Percentiles rank a stretch among this genome's conserved stretches.
Evolutionary conservation across 2,888 invertebrate species (phyloP).

Genomic region (Oscheius myriophilus): DNA sequence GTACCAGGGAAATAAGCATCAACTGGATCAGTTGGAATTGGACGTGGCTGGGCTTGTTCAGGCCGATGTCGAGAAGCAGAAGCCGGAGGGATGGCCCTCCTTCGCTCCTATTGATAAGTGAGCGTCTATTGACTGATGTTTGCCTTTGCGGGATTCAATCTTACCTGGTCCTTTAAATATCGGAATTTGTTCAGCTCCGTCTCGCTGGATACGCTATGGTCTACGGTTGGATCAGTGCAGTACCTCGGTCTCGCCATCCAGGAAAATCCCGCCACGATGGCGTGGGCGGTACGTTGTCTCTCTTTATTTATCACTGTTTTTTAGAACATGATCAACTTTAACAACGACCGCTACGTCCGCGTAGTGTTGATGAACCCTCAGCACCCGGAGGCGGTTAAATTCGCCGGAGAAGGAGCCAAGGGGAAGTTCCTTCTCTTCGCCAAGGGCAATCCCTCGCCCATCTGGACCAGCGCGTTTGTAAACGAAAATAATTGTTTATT

Average conservation of each 20-base stretch:
- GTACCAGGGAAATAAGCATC: constrained; percentile 66
- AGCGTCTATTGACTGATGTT: neutral
- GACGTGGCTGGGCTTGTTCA: constrained; percentile 59
- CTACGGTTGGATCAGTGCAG: constrained; percentile 38
- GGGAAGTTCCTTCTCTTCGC: constrained; percentile 44
- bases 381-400: constrained; percentile 54
- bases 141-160: neutral
- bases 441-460: constrained; percentile 39
- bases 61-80: constrained; percentile 55
- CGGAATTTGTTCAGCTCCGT: constrained; percentile 36
- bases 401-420: constrained; percentile 40
- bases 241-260: constrained; percentile 55
- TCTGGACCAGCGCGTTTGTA: constrained; percentile 42
- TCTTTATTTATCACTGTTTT: constrained; percentile 14
- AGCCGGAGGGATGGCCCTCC: constrained; percentile 53
- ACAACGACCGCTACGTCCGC: constrained; percentile 43
- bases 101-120: constrained; percentile 48
- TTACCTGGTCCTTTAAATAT: neutral
- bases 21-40: constrained; percentile 44
- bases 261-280: constrained; percentile 60
- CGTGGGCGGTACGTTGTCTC: constrained; percentile 52
- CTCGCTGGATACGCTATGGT: constrained; percentile 56
- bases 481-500: neutral
- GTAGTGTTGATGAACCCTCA: constrained; percentile 45
- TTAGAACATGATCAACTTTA: constrained; percentile 63